A percentile compares a stretch with the other conserved stretches of the same genome.
phyloP scores from a whole-genome alignment of 2,888 invertebrate species.

The Halictus ligatus region DNA sequence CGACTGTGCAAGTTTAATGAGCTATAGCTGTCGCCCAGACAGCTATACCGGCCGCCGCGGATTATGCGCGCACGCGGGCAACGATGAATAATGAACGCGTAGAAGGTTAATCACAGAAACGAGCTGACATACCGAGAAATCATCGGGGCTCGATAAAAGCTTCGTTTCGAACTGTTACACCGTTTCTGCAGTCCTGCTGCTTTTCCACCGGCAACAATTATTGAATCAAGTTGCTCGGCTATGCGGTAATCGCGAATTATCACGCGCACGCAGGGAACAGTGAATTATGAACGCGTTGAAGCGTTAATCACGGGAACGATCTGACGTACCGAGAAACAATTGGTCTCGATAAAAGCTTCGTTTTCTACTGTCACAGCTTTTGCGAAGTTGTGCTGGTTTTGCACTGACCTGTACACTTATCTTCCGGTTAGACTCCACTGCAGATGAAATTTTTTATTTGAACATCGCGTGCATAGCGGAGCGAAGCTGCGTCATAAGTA shows the following conservation, averaged over 20 bases:
- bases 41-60: too few species aligned
- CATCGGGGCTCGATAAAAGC: not conserved
- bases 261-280: not conserved
- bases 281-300: not conserved
- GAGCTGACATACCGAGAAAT: not conserved
- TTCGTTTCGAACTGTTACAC: not conserved
- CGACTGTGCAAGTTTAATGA: conserved; percentile 55
- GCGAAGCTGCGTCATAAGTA: not conserved
- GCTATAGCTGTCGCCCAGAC: not conserved
- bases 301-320: not conserved
- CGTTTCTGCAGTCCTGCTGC: not conserved
- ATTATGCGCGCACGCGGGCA: not conserved
- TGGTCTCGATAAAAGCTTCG: not conserved
- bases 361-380: too few species aligned
- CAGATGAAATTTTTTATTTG: too few species aligned
- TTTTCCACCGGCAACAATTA: not conserved
- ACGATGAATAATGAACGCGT: not conserved
- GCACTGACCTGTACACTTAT: not conserved
- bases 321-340: not conserved
- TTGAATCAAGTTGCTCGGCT: not conserved
- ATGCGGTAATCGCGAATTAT: not conserved
- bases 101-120: not conserved
- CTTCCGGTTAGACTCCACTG: too few species aligned
- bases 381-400: not conserved
- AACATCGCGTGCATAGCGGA: too few species aligned